Base-by-base conservation (phyloP, 2,797 vertebrate genomes). In the Leucoraja ocellata region DNA sequence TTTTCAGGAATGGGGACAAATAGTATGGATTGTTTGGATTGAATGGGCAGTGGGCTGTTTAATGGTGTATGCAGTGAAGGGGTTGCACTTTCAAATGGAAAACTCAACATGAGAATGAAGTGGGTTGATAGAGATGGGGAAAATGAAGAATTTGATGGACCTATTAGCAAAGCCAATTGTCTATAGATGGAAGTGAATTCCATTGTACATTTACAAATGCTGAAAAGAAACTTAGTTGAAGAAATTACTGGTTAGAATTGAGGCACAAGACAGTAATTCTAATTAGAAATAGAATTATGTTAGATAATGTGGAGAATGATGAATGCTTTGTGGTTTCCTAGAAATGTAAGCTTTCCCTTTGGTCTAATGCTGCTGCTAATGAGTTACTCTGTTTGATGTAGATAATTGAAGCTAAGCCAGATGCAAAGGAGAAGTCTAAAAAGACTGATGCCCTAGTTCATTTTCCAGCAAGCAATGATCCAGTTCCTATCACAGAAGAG, bases 391-490 rank as follows among this genome's bases (percentile, higher is more conserved):
- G 91, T 93, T 93, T 7, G 93, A 94, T 18, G 79, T 93, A 97
- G 97, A 94, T 97, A 95, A 97, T 94, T 83, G 98, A 99, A 94
- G 93, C 96, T 0, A 99, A 98, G 94, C 91, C 95, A 16, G 98
- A 99, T 93, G 96, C 94, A 94, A 97, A 97, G 88, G 98, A 99
- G 54, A 98, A 97, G 94, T 90, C 92, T 28, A 94, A 94, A 46
- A 86, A 94, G 1, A 95, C 95, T 0, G 98, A 99, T 93, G 96
- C 95, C 23, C 97, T 98, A 0, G 96, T 98, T 94, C 98, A 98
- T 11, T 98, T 98, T 93, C 98, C 98, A 4, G 96, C 98, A n/a
- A 96, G 96, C 77, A 97, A 97, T 93, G 98, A 99, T 14, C 97
- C 96, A 1, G 96, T 98, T 93, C 97, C 97, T 13, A 96, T 97